These are phyloP conservation scores for Acanthosoma haemorrhoidale DNA, from an alignment of 2,888 invertebrate species.

Conservation along the genomic window DNA sequence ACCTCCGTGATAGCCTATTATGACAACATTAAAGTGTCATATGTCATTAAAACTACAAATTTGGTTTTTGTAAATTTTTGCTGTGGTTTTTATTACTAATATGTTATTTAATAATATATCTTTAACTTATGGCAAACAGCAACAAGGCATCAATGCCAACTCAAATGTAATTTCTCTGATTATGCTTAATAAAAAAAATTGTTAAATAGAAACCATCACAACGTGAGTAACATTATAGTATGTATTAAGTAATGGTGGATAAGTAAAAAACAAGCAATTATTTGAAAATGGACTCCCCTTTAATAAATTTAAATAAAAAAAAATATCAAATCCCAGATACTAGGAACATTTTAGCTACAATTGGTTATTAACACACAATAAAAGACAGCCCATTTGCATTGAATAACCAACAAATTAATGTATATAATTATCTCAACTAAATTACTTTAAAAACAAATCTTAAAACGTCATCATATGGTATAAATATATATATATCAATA, in stretches of 20 bases:
- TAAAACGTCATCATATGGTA: background rate
- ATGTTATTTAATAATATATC: slow-evolving; percentile 13
- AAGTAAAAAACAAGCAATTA: background rate
- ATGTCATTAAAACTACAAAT: slow-evolving; percentile 16
- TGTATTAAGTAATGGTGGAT: background rate
- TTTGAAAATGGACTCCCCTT: background rate
- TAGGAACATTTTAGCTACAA: too few species aligned
- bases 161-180: slow-evolving; percentile 33
- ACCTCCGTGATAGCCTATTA: slow-evolving; percentile 41
- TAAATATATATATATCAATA: background rate
- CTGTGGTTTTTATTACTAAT: background rate
- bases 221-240: too few species aligned
- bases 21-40: slow-evolving; percentile 27
- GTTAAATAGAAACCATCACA: background rate
- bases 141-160: slow-evolving; percentile 35
- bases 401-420: too few species aligned
- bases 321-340: too few species aligned
- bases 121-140: slow-evolving; percentile 32
- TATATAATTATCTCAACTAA: background rate
- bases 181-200: background rate
- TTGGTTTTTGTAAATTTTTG: background rate
- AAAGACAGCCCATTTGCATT: background rate
- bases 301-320: background rate
- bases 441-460: background rate
- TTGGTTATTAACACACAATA: too few species aligned